Evolutionary conservation across 2,888 invertebrate species (phyloP), one percentile per base, ranked within the genome.

Genomic region (Galeopsomyia nigrocyanea): DNA sequence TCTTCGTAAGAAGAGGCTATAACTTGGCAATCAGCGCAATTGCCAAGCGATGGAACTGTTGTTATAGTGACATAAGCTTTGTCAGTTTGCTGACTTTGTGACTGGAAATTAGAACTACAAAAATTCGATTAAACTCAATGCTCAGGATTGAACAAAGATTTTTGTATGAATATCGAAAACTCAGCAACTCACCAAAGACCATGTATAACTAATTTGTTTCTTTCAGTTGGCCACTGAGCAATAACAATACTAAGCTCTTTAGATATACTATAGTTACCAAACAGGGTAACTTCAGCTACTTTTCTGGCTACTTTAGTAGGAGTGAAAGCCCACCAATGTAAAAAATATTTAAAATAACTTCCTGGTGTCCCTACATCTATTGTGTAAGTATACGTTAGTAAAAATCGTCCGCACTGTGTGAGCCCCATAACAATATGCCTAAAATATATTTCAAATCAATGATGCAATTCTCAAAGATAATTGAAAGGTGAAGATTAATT

Each of bases 401-500:
- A 90, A 88, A 93, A 97, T 87, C 95, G 94, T 16, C 97, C 97
- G 86, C 97, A 97, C 80, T 95, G 93, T n/a, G 96, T 95, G 83
- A 97, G 93, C 9, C 98, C 98, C 93, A 98, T 95, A 84, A 96
- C 95, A 77, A 97, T 92, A 86, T 97, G 96, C 78, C 96, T 95
- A 79, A 21, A 87, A 79, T 70, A 67, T 61, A 78, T 22, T 71
- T 47, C 66, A 73, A 70, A 39, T 50, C 58, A 73, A 70, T 63
- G 14, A 46, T 46, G 26, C 55, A 26, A 13, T 55, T 53, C 3
- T 26, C 9, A 57, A 46, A 55, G 9, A 57, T 9, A 57, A 17
- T 47, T 13, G 57, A 47, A 5, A 3, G 14, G 39, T 57, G 19
- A 13, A 26, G 2, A 55, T 65, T 17, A 10, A 50, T 31, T 17